Conservation (phyloP, 2,888 invertebrate genomes). For the Ochlodes sylvanus region DNA sequence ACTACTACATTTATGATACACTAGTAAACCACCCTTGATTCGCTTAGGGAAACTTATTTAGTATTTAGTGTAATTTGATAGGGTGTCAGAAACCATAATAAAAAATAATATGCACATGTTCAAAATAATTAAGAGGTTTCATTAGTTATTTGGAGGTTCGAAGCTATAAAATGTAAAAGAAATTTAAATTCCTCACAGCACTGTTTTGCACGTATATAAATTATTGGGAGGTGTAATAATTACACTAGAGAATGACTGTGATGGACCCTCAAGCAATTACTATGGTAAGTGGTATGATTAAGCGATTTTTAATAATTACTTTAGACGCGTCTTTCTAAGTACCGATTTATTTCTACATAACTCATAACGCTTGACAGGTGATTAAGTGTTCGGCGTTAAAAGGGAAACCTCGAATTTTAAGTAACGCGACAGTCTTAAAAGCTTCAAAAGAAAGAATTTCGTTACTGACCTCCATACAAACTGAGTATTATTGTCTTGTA, state of each 20-base stretch:
- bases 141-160: too few species aligned
- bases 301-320: conserved; percentile 54
- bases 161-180: too few species aligned
- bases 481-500: conserved; percentile 2
- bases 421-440: conserved; percentile 3
- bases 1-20: too few species aligned
- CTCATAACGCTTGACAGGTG: conserved; percentile 49
- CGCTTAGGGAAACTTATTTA: too few species aligned
- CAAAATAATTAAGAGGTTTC: too few species aligned
- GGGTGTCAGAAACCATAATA: too few species aligned
- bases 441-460: conserved; percentile 15
- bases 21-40: too few species aligned
- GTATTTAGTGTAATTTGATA: too few species aligned
- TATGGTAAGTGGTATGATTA: conserved; percentile 44
- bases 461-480: neutral
- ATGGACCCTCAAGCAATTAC: conserved; percentile 23
- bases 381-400: conserved; percentile 47
- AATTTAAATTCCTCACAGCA: too few species aligned
- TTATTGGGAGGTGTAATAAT: too few species aligned
- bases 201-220: too few species aligned
- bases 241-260: conserved; percentile 6
- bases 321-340: conserved; percentile 29
- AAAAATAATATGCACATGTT: too few species aligned
- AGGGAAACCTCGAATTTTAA: conserved; percentile 22
- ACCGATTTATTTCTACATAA: conserved; percentile 31